phyloP scores from a whole-genome alignment of 2,113 vertebrate genomes.

The Cheilinus undulatus region DNA sequence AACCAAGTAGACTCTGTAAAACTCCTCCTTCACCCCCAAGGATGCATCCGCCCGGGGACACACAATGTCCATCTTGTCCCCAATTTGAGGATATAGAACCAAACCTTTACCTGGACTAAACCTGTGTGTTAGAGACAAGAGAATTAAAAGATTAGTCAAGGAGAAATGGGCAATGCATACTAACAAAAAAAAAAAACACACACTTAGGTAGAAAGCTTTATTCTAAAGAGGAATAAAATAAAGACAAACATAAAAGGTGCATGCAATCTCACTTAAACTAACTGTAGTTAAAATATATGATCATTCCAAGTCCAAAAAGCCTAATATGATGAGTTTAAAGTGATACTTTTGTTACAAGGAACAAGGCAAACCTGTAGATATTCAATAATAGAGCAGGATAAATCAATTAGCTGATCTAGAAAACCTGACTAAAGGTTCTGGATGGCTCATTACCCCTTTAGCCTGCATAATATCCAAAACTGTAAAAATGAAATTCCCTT shows the following conservation, averaged over 20 bases:
- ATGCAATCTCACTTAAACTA: no score
- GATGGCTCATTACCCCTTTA: no score
- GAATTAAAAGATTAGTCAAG: background rate
- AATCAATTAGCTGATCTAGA: background rate
- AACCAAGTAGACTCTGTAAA: conserved; percentile 97
- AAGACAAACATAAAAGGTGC: no score
- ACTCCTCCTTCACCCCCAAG: conserved; percentile 89
- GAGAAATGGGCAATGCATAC: no score
- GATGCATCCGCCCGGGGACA: conserved; percentile 92
- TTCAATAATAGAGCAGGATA: background rate
- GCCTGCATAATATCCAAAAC: no score
- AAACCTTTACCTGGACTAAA: conserved; percentile 93
- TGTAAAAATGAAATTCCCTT: no score
- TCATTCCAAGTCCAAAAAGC: no score
- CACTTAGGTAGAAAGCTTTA: no score
- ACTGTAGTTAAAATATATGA: no score
- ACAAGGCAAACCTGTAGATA: background rate
- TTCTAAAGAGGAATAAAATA: no score
- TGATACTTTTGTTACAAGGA: background rate
- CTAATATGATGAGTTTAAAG: background rate
- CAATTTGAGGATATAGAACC: conserved; percentile 96
- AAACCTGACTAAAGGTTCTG: no score
- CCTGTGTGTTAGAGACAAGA: conserved; percentile 74
- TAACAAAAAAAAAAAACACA: no score
- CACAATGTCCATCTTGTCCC: conserved; percentile 99